phyloP scores from a whole-genome alignment of 1,140 invertebrate genomes.

The Oedothorax gibbosus region DNA sequence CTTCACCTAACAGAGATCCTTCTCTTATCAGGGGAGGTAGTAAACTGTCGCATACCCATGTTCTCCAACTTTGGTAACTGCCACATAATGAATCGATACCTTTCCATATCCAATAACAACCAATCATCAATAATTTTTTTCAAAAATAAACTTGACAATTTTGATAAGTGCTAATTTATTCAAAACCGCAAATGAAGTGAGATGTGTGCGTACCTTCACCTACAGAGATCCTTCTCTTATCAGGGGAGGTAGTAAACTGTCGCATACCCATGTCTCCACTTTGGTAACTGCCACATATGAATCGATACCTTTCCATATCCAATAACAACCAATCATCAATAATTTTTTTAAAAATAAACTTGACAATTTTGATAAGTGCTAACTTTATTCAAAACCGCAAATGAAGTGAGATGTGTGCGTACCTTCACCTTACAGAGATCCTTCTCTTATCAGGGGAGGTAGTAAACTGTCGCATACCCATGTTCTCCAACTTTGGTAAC shows the following conservation, averaged over 20 bases:
- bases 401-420: neutral
- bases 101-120: too few relatives aligned
- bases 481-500: neutral
- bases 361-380: too few relatives aligned
- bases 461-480: slow-evolving; percentile 48
- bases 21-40: slow-evolving; percentile 4
- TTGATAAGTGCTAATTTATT: too few relatives aligned
- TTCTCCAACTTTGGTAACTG: neutral
- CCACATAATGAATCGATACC: too few relatives aligned
- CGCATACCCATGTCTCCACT: slow-evolving; percentile 17
- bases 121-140: too few relatives aligned
- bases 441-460: slow-evolving; percentile 23
- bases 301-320: too few relatives aligned
- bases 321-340: too few relatives aligned
- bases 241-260: slow-evolving; percentile 2
- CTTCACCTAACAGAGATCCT: slow-evolving; percentile 47
- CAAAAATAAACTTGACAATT: too few relatives aligned
- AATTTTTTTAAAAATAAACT: too few relatives aligned
- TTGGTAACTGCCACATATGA: too few relatives aligned
- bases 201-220: slow-evolving; percentile 37
- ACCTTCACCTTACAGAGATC: slow-evolving; percentile 51
- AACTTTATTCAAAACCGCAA: too few relatives aligned
- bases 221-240: slow-evolving; percentile 26
- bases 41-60: slow-evolving; percentile 21
- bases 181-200: too few relatives aligned